Evolutionary conservation across 1,140 invertebrate genomes (phyloP).

Genomic region (Tetragnatha versicolor): DNA sequence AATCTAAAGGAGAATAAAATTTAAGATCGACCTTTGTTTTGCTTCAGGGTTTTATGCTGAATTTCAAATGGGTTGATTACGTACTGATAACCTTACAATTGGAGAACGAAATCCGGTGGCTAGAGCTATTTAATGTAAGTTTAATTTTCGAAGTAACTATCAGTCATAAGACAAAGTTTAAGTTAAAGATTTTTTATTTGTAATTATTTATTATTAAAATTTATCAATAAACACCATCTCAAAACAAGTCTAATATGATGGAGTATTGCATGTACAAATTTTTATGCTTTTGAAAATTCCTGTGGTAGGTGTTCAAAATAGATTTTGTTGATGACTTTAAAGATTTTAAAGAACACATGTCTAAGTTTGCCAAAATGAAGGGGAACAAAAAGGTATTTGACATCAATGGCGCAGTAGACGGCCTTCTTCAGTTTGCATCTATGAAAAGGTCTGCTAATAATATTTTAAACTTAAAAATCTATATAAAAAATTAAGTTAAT

Average conservation of each 20-base stretch:
- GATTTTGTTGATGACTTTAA: slow-evolving; percentile 32
- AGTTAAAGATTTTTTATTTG: too few relatives aligned
- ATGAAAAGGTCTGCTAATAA: neutral
- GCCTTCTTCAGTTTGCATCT: slow-evolving; percentile 15
- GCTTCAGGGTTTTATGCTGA: slow-evolving; percentile 13
- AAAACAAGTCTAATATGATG: too few relatives aligned
- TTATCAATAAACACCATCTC: too few relatives aligned
- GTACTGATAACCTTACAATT: slow-evolving; percentile 16
- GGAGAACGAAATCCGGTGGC: slow-evolving; percentile 18
- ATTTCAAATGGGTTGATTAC: slow-evolving; percentile 39
- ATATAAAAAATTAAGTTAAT: too few relatives aligned
- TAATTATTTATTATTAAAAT: too few relatives aligned
- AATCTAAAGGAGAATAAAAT: too few relatives aligned
- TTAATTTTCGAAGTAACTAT: too few relatives aligned
- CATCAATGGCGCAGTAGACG: slow-evolving; percentile 3
- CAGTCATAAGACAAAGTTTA: neutral
- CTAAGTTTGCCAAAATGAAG: neutral
- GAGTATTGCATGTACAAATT: too few relatives aligned
- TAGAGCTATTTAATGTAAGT: slow-evolving; percentile 35
- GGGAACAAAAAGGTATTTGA: neutral
- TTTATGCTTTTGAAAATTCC: neutral
- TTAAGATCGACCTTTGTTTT: too few relatives aligned
- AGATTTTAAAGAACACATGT: slow-evolving; percentile 35
- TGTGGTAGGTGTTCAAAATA: slow-evolving; percentile 27
- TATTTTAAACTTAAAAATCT: too few relatives aligned